Base-by-base conservation (phyloP, 2,113 vertebrate genomes). In the Labeo catla region DNA sequence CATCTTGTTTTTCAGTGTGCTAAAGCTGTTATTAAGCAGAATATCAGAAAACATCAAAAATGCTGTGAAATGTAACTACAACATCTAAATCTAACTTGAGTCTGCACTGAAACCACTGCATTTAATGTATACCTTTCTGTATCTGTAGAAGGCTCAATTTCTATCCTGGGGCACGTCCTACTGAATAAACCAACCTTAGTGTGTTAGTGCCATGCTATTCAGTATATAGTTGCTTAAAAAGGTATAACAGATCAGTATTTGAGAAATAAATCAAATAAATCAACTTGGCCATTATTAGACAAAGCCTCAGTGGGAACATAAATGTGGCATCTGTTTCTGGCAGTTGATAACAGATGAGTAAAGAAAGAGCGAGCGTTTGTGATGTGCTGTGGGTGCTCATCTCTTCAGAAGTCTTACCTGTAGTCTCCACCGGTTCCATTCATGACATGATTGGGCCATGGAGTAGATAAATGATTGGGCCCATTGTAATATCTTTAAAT, bases 361-460 rank as follows among this genome's bases (percentile, higher is more conserved):
- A 28, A 74, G 16, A 39, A 15, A 78, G 57, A 45, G 5, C 2
- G 16, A 39, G 54, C 2, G 34, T n/a, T n/a, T 61, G 54, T 66
- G 45, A 82, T 19, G 50, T 57, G 50, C 59, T 45, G 34, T 82
- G 13, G 15, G n/a, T n/a, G 74, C 59, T 82, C 4, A 28, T 36
- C 8, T 76, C 47, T 52, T 13, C 61, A 77, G 54, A 11, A 72
- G 45, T 36, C 94, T 93, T 80, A 95, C 95, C 94, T 94, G 92
- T 90, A 93, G 82, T 94, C 93, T 52, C 93, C 93, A 92, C 88
- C 88, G 88, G 50, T 91, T 15, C 93, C 94, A 47, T 93, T 95
- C 84, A 91, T 83, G 81, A 89, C 73, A 49, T 90, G 92, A 89
- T 90, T 90, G 9, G 93, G 90, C 93, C 93, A 93, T 34, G 88